Conservation (phyloP, 2,888 invertebrate species). For the Caenorhabditis sp. region DNA sequence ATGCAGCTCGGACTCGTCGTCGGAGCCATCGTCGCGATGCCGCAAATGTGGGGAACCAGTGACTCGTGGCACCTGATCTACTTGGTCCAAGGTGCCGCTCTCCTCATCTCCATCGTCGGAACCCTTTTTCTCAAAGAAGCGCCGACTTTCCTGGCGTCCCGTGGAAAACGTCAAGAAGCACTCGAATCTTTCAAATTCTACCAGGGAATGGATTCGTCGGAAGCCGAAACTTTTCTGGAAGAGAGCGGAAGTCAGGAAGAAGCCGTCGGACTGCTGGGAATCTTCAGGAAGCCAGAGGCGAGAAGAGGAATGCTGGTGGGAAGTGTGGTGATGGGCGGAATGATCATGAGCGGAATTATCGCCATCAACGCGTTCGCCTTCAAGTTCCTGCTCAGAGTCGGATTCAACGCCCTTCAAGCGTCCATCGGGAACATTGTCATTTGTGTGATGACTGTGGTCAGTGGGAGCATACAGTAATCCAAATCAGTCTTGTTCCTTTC, state of each 20-base stretch:
- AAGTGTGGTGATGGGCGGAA: constrained; percentile 41
- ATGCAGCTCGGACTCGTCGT: constrained; percentile 67
- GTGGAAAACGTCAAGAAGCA: constrained; percentile 43
- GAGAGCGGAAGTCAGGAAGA: neutral
- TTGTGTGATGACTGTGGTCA: constrained; percentile 39
- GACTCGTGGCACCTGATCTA: constrained; percentile 68
- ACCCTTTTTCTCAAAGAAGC: constrained; percentile 39
- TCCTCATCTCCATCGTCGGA: constrained; percentile 39
- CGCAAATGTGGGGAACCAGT: constrained; percentile 57
- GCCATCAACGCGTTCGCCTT: constrained; percentile 55
- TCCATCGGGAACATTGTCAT: constrained; percentile 46
- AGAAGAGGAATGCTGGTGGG: constrained; percentile 62
- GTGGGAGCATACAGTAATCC: neutral
- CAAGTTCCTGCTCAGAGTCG: constrained; percentile 40
- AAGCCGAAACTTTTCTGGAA: neutral
- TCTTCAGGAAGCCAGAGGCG: constrained; percentile 3
- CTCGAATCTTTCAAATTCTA: constrained; percentile 52
- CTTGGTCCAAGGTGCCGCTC: constrained; percentile 49
- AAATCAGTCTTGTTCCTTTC: neutral
- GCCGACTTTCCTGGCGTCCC: constrained; percentile 25
- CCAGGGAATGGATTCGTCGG: constrained; percentile 42
- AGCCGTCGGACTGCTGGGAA: constrained; percentile 9
- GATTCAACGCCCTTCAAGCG: constrained; percentile 31
- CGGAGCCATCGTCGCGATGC: constrained; percentile 70
- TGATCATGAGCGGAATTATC: constrained; percentile 45